Conservation (phyloP, 2,888 invertebrate species). For the Operophtera brumata region DNA sequence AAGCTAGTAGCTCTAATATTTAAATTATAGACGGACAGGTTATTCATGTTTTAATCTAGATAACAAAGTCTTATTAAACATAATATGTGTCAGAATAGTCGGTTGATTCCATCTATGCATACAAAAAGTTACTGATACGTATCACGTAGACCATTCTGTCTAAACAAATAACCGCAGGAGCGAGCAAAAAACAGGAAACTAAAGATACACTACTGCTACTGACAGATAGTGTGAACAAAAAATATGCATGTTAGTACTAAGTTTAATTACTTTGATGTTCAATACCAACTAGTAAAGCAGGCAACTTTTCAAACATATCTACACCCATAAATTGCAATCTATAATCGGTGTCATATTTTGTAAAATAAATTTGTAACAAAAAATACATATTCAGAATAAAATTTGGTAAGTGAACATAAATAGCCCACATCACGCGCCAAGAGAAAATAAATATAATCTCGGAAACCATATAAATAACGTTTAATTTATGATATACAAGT, state of each 20-base stretch:
- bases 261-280: constrained; percentile 16
- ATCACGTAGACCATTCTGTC: constrained; percentile 43
- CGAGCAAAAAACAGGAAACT: constrained; percentile 45
- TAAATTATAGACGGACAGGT: neutral
- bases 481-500: no score
- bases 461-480: no score
- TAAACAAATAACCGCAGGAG: constrained; percentile 54
- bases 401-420: no score
- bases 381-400: no score
- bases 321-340: no score
- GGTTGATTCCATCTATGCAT: constrained; percentile 42
- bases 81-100: constrained; percentile 29
- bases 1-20: neutral
- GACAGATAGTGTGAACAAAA: constrained; percentile 28
- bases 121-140: constrained; percentile 50
- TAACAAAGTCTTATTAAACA: constrained; percentile 51
- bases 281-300: neutral
- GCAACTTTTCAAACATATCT: no score
- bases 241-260: constrained; percentile 11
- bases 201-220: constrained; percentile 41
- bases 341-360: neutral
- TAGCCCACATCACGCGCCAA: no score
- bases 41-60: constrained; percentile 37
- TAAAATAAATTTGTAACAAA: neutral
- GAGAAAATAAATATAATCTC: no score